Conservation (phyloP, 2,113 vertebrate species). For the Anseranas semipalmata region DNA sequence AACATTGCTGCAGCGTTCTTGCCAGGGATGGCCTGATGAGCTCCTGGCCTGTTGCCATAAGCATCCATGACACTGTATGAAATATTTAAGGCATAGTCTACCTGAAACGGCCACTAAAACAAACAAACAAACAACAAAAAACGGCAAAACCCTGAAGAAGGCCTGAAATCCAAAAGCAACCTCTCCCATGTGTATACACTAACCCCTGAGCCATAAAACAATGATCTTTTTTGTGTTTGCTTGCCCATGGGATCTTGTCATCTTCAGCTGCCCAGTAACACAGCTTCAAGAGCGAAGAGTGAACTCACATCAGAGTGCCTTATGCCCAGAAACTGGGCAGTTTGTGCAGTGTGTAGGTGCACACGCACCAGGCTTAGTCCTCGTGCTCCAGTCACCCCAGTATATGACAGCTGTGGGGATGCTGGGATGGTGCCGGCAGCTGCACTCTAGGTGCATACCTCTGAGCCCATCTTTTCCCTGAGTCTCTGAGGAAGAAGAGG, state of each 20-base stretch:
- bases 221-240: not conserved
- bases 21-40: not conserved
- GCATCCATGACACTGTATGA: not conserved
- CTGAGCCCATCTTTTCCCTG: fast-evolving
- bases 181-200: not conserved
- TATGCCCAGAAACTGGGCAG: not conserved
- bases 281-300: not conserved
- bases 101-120: not conserved
- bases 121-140: not conserved
- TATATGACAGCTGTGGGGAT: not conserved
- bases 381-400: not conserved
- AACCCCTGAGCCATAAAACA: not conserved
- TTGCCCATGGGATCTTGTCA: not conserved
- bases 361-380: not conserved
- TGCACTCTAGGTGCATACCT: not conserved
- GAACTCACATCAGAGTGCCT: not conserved
- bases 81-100: not conserved
- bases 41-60: not conserved
- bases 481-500: not conserved
- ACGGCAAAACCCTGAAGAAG: not conserved
- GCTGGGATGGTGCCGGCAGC: not conserved
- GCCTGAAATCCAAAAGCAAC: not conserved
- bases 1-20: not conserved
- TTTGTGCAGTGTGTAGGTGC: not conserved
- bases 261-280: not conserved